Evolutionary conservation across 2,888 invertebrate species (phyloP).

Genomic region (Hemicrepidius hirtus): DNA sequence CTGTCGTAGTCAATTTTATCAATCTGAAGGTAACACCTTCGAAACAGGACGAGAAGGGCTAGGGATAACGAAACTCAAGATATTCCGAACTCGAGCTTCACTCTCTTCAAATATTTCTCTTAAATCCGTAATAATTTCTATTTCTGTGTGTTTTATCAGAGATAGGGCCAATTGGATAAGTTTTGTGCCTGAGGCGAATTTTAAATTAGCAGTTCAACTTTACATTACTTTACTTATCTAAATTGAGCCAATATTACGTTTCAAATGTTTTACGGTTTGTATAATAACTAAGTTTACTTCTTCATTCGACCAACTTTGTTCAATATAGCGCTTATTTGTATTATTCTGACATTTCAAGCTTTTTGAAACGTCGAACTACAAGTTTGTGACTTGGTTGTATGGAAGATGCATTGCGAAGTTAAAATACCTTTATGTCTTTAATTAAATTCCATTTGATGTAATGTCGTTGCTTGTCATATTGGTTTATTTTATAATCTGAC

Average conservation of each 20-base stretch:
- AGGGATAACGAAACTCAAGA: constrained; percentile 45
- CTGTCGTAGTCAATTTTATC: constrained; percentile 38
- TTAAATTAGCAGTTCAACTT: constrained; percentile 72
- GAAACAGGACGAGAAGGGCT: constrained; percentile 33
- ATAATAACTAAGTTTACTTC: constrained; percentile 66
- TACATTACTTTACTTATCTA: constrained; percentile 72
- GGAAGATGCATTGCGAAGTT: not conserved
- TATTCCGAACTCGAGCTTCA: constrained; percentile 44
- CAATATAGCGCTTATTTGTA: constrained; percentile 26
- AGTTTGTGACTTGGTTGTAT: not conserved
- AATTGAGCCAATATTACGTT: constrained; percentile 70
- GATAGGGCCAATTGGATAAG: constrained; percentile 72
- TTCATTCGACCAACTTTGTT: constrained; percentile 47
- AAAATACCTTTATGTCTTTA: not conserved
- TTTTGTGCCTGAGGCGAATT: constrained; percentile 71
- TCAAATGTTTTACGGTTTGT: constrained; percentile 68
- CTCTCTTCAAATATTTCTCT: constrained; percentile 60
- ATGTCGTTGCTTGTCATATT: no score
- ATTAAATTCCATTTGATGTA: no score
- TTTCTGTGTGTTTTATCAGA: constrained; percentile 70
- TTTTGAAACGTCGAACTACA: constrained; percentile 4
- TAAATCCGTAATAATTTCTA: constrained; percentile 69
- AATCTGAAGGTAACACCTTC: constrained; percentile 36
- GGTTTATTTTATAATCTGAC: no score
- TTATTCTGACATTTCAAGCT: constrained; percentile 7